A percentile compares a stretch with the other conserved stretches of the same genome.
Conservation (phyloP, 1,140 invertebrate species). For the Aphelenchoides avenae region DNA sequence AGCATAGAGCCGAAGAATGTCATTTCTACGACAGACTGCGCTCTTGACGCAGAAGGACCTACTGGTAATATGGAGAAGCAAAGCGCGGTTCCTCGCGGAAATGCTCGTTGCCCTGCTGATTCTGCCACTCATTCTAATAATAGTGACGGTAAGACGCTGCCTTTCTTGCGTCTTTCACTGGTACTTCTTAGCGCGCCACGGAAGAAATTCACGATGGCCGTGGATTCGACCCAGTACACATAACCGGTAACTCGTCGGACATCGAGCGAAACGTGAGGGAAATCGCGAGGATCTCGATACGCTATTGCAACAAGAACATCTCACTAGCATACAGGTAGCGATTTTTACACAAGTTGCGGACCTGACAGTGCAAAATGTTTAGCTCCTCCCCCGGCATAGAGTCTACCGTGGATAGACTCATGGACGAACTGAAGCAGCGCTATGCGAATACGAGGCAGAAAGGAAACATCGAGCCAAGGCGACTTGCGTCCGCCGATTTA, state of each 20-base stretch:
- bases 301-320: neutral
- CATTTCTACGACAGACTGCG: conserved; percentile 14
- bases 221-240: conserved; percentile 10
- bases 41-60: conserved; percentile 31
- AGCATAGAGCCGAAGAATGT: neutral
- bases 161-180: conserved; percentile 4
- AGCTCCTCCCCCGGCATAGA: neutral
- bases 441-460: too few species aligned
- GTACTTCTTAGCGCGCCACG: neutral
- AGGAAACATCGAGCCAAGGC: neutral
- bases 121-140: conserved; percentile 25
- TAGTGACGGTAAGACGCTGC: conserved; percentile 23
- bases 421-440: neutral
- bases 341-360: conserved; percentile 7
- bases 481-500: neutral
- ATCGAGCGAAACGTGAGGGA: conserved; percentile 8
- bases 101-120: conserved; percentile 24
- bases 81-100: conserved; percentile 31
- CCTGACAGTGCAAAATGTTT: neutral
- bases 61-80: conserved; percentile 31
- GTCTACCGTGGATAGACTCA: neutral
- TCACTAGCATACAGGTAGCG: conserved; percentile 15
- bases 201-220: neutral
- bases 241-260: conserved; percentile 19
- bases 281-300: conserved; percentile 4